phyloP scores from a whole-genome alignment of 1,140 invertebrate species.

The Cotesia glomerata region DNA sequence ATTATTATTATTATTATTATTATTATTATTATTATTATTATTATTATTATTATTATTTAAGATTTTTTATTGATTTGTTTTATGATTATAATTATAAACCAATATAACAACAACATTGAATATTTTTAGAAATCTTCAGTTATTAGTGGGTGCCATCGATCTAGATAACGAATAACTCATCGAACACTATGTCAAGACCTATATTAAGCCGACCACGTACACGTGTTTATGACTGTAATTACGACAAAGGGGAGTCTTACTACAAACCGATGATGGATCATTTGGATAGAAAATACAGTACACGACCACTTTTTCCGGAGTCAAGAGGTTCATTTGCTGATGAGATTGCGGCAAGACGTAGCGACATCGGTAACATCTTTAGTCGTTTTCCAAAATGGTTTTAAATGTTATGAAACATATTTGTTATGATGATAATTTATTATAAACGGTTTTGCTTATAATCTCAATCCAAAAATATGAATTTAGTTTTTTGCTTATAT shows the following conservation, averaged over 20 bases:
- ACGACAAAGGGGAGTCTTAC: slow-evolving; percentile 79
- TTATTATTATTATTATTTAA: no score
- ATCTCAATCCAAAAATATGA: neutral
- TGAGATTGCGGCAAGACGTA: slow-evolving; percentile 60
- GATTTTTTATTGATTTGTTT: no score
- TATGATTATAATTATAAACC: no score
- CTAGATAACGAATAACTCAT: slow-evolving; percentile 4
- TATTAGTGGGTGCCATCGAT: neutral
- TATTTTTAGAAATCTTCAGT: neutral
- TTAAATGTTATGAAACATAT: slow-evolving; percentile 48
- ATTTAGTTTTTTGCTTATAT: neutral
- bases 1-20: no score
- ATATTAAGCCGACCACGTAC: slow-evolving; percentile 71
- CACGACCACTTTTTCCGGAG: slow-evolving; percentile 60
- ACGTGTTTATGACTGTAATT: slow-evolving; percentile 80
- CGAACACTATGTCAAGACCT: slow-evolving; percentile 54
- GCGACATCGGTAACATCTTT: slow-evolving; percentile 63
- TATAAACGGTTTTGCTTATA: neutral
- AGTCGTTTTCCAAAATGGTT: slow-evolving; percentile 64
- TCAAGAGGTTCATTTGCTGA: slow-evolving; percentile 59
- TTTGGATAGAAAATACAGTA: slow-evolving; percentile 73
- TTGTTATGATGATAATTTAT: slow-evolving; percentile 11
- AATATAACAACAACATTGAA: no score
- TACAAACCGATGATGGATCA: slow-evolving; percentile 77
- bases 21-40: no score